Evolutionary conservation across 1,140 invertebrate species (phyloP).

Genomic region (Leptopilina boulardi): DNA sequence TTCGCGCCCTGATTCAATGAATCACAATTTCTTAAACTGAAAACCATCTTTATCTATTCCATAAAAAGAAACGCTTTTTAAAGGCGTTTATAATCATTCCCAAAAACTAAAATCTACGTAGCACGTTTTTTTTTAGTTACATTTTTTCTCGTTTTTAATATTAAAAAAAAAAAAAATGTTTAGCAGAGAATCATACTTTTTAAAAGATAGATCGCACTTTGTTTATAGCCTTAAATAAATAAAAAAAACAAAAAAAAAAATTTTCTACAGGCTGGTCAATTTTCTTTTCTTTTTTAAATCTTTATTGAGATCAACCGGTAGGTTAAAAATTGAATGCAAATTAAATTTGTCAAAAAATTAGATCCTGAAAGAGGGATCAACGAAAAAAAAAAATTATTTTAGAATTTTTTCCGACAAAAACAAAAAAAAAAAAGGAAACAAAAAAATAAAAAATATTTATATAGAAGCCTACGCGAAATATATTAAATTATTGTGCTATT

Average conservation of each 20-base stretch:
- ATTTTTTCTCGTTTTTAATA: slow-evolving; percentile 21
- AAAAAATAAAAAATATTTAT: slow-evolving; percentile 3
- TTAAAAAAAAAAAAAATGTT: slow-evolving; percentile 10
- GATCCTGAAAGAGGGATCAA: not conserved
- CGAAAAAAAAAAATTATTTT: not conserved
- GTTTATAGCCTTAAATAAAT: not conserved
- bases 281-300: not conserved
- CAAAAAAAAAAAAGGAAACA: not conserved
- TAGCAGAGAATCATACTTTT: not conserved
- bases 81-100: not conserved
- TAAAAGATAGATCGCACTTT: slow-evolving; percentile 9
- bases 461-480: slow-evolving; percentile 30
- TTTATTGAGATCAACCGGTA: not conserved
- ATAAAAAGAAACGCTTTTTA: not conserved
- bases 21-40: slow-evolving; percentile 18
- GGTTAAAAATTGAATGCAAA: not conserved
- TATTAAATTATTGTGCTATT: slow-evolving; percentile 32
- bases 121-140: slow-evolving; percentile 5
- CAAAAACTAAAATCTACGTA: slow-evolving; percentile 28
- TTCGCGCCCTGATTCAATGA: slow-evolving; percentile 1
- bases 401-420: not conserved
- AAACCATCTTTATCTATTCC: not conserved
- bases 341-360: not conserved
- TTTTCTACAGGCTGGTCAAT: slow-evolving; percentile 11
- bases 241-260: not conserved